Evolutionary conservation across 2,113 vertebrate genomes (phyloP), one percentile per base, ranked within the genome.

Genomic region (Corythornis cristatus): DNA sequence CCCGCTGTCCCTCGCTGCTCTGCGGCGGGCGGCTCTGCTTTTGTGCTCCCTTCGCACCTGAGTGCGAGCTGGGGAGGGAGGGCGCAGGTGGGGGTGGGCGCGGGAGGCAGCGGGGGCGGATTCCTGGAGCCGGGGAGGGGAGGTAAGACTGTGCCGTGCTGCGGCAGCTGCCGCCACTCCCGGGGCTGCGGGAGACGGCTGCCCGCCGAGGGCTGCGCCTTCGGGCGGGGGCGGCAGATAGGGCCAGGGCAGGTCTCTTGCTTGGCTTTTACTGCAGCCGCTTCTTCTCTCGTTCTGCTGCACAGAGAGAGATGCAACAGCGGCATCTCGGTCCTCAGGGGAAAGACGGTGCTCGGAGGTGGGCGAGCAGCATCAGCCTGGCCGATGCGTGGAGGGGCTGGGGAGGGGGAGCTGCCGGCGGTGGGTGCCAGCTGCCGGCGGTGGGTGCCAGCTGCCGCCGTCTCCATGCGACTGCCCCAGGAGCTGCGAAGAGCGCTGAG

Each of bases 1-100:
- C 46, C 15, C 48, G 2, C 29, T 64, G 20, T 40, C 66, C 76
- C 51, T 23, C 14, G 23, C 77, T 33, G 60, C 53, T 16, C 60
- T 26, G 87, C 73, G 67, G 79, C 83, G 65, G n/a, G 72, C 23
- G 42, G 62, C 53, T 50, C 73, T 57, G 73, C 48, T 66, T 85
- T 70, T 75, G 88, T 57, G 50, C 56, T 58, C 60, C 51, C 33
- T 68, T 48, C 42, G 58, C 66, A 93, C 89, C 91, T 83, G 89
- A 92, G 89, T 12, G 66, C 71, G 12, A 15, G 48, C 71, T 75
- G 26, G 58, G 43, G 66, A 83, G 67, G 83, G 53, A 56, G 22
- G 88, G 81, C 43, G 88, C 76, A 77, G 90, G 78, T 84, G 87
- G 87, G 50, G 71, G 93, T 43, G 82, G 84, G 48, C 73, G 18